Percentiles rank a stretch among this genome's conserved stretches.
phyloP scores from a whole-genome alignment of 2,113 vertebrate genomes.

The Todiramphus chloris region DNA sequence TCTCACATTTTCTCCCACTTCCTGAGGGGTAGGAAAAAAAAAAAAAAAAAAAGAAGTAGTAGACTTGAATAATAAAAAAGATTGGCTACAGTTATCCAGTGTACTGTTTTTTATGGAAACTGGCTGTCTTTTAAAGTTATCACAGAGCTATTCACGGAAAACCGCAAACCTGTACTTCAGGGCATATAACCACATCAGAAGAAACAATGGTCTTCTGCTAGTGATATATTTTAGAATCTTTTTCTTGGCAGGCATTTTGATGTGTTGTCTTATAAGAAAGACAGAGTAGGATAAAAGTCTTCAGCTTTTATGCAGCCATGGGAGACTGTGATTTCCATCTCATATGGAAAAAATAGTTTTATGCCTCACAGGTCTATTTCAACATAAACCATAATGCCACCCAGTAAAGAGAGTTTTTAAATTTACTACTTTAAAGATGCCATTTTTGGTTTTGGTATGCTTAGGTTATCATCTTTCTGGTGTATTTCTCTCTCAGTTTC shows the following conservation, averaged over 20 bases:
- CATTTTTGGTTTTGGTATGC: not conserved
- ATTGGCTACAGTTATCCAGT: not conserved
- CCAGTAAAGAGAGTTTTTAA: not conserved
- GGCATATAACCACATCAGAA: not conserved
- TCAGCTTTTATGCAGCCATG: not conserved
- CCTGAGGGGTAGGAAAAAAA: not conserved
- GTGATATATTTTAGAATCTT: not conserved
- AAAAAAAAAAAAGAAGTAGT: not conserved
- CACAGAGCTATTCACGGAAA: not conserved
- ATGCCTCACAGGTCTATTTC: not conserved
- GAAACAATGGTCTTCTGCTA: not conserved
- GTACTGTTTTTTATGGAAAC: not conserved
- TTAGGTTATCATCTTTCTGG: not conserved
- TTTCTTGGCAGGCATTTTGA: not conserved
- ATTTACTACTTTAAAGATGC: not conserved
- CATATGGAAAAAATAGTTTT: not conserved
- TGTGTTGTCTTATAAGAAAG: not conserved
- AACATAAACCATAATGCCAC: not conserved
- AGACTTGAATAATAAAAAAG: not conserved
- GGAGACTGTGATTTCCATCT: not conserved
- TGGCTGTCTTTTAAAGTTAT: not conserved
- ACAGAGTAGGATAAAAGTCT: not conserved
- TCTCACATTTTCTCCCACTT: not conserved
- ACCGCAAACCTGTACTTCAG: not conserved
- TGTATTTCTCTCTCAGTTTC: not conserved